A percentile compares a stretch with the other conserved stretches of the same genome.
phyloP scores from a whole-genome alignment of 2,797 vertebrate species.

The Pangasius mekongensis region DNA sequence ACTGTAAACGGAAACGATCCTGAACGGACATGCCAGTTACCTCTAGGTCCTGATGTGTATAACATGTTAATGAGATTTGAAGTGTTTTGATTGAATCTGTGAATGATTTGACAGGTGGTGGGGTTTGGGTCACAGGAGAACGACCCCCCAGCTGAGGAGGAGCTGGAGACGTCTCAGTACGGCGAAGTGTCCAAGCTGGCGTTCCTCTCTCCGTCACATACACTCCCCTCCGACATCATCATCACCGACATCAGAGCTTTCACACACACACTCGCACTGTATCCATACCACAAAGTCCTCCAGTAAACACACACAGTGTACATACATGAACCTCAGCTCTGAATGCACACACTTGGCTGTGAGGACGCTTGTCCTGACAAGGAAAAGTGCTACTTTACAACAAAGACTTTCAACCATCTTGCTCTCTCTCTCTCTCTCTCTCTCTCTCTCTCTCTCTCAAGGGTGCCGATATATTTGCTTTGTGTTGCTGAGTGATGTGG shows the following conservation, averaged over 20 bases:
- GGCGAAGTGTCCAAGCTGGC: conserved; percentile 86
- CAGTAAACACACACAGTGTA: conserved; percentile 68
- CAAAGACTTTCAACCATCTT: background rate
- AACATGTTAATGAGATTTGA: background rate
- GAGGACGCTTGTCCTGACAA: background rate
- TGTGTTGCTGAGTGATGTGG: background rate
- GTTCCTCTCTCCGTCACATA: conserved; percentile 81
- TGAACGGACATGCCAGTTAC: background rate
- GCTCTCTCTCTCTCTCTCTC: background rate
- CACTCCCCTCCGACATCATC: conserved; percentile 73
- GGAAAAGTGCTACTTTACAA: background rate
- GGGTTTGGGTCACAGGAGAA: conserved; percentile 88
- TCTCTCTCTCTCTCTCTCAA: background rate
- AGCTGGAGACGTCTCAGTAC: conserved; percentile 71
- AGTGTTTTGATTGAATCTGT: background rate
- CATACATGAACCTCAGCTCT: background rate
- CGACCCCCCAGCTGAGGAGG: conserved; percentile 59
- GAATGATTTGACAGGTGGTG: conserved; percentile 79
- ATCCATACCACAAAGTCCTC: conserved; percentile 93
- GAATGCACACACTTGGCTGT: background rate
- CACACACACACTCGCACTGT: conserved; percentile 83
- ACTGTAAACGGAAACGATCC: background rate
- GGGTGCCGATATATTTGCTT: background rate
- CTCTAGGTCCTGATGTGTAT: background rate
- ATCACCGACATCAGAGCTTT: conserved; percentile 89